A percentile compares a stretch with the other conserved stretches of the same genome.
Conservation (phyloP, 2,888 invertebrate species). For the Magallana nippona region DNA sequence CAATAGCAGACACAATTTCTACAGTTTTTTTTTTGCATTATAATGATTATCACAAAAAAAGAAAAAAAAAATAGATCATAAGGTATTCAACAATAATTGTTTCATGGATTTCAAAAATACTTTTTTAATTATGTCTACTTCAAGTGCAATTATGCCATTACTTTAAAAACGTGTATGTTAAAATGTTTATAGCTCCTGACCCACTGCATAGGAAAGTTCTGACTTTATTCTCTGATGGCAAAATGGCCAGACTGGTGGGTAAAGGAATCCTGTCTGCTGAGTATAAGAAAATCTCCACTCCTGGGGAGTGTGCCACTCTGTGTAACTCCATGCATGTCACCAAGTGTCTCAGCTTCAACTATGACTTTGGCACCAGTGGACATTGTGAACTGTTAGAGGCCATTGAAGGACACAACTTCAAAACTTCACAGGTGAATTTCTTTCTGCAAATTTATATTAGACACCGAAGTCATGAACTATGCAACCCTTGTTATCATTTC, state of each 20-base stretch:
- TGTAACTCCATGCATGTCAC: constrained; percentile 54
- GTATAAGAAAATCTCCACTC: constrained; percentile 25
- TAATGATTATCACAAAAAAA: too few species aligned
- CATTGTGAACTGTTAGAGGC: constrained; percentile 64
- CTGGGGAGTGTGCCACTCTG: constrained; percentile 57
- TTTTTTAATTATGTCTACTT: too few species aligned
- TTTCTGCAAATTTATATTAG: too few species aligned
- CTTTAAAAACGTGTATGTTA: too few species aligned
- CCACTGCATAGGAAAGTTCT: constrained; percentile 49
- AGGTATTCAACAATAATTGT: too few species aligned
- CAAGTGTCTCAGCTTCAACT: constrained; percentile 69
- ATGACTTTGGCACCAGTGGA: constrained; percentile 57
- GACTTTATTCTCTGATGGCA: constrained; percentile 54
- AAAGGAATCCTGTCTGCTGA: not conserved
- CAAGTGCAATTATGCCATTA: too few species aligned
- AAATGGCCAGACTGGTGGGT: constrained; percentile 58
- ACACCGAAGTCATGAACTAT: too few species aligned
- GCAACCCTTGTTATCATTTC: too few species aligned
- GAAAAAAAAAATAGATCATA: too few species aligned
- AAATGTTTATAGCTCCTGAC: constrained; percentile 43
- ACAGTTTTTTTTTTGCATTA: too few species aligned
- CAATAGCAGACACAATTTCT: too few species aligned
- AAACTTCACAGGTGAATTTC: constrained; percentile 47
- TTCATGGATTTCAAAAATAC: too few species aligned
- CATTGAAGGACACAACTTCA: constrained; percentile 59